These are phyloP conservation scores for Dreissena rostriformis DNA, from an alignment of 1,140 invertebrate genomes.

Conservation along the genomic window DNA sequence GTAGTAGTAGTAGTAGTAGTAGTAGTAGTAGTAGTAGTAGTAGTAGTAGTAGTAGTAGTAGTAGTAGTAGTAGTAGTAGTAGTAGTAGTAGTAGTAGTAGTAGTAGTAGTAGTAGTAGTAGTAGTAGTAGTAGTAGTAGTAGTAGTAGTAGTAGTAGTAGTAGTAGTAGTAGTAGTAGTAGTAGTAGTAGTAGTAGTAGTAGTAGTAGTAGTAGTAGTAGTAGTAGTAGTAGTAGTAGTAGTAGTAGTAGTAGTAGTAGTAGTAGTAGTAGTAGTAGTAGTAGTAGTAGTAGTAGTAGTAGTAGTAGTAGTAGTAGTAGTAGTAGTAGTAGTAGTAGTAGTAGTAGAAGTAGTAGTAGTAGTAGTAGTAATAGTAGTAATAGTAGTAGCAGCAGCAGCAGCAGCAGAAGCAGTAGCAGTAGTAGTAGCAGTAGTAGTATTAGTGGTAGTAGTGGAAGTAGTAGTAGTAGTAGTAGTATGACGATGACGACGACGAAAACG, in stretches of 20 bases:
- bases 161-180: constrained; percentile 8
- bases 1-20: too few relatives aligned
- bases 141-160: constrained; percentile 7
- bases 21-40: too few relatives aligned
- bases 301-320: constrained; percentile 1
- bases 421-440: too few relatives aligned
- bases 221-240: constrained; percentile 8
- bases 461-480: too few relatives aligned
- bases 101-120: constrained; percentile 8
- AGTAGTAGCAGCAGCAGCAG: too few relatives aligned
- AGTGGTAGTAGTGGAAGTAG: too few relatives aligned
- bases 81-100: constrained; percentile 7
- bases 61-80: too few relatives aligned
- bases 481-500: too few relatives aligned
- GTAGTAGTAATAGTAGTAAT: too few relatives aligned
- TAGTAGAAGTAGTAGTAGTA: background rate
- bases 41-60: too few relatives aligned
- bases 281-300: constrained; percentile 9
- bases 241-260: constrained; percentile 4
- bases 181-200: constrained; percentile 8
- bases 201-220: constrained; percentile 8
- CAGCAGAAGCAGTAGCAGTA: too few relatives aligned
- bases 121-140: constrained; percentile 8
- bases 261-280: constrained; percentile 8
- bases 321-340: constrained; percentile 12